Base-by-base conservation (phyloP, 2,888 invertebrate genomes). In the Nemotelus nigrinus region DNA sequence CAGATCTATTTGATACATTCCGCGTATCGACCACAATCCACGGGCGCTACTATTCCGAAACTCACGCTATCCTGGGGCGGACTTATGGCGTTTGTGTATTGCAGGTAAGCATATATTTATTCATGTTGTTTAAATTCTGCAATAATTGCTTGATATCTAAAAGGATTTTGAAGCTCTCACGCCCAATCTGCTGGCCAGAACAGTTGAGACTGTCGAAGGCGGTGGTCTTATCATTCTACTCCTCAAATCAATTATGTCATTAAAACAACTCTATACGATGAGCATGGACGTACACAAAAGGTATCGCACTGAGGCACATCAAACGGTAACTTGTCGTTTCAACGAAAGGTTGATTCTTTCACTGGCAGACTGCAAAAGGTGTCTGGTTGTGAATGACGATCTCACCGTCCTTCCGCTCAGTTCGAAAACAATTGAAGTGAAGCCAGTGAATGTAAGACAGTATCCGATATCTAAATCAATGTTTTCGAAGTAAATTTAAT, bases 281-380 rank as follows among this genome's bases (percentile, higher is more conserved):
- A 93, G 93, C 80, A 99, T 99, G 99, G 99, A 99, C 89, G 98
- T 99, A 1, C 99, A 99, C 89, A 92, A 96, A 80, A 90, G 96
- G 87, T 91, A 87, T 85, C 91, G 98, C 81, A 99, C 99, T 0
- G 98, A 99, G 88, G 94, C 97, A 0, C 96, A 98, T 85, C 92
- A 94, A 84, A 93, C 96, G 83, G 92, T 99, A 25, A 94, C 96
- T 10, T 95, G 96, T 79, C 89, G 99, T 77, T 99, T 99, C 86
- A 99, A 99, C 87, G 99, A 99, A 88, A 90, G 99, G 80, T 96
- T 99, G 84, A 90, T 99, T 25, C 88, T 99, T 1, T 98, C 98
- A 0, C 87, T 99, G 80, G 92, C 96, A 1, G 94, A 95, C 10
- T 97, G 97, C 86, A 90, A 93, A 78, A 91, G 94, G 41, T 97